A percentile compares a stretch with the other conserved stretches of the same genome.
Evolutionary conservation across 1,140 invertebrate genomes (phyloP).

Genomic region (Macrostomum lignano): DNA sequence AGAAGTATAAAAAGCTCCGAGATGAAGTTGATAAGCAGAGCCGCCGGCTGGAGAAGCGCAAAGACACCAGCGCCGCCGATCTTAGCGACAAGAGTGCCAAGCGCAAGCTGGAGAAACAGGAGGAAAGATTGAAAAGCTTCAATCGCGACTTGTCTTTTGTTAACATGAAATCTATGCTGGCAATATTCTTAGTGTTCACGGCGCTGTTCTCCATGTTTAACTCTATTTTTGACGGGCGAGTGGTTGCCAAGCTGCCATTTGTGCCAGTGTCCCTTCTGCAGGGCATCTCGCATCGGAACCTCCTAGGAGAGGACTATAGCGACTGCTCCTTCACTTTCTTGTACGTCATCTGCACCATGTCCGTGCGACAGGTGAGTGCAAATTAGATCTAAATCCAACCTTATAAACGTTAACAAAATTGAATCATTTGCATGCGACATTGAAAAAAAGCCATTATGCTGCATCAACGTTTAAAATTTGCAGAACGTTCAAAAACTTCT

Average conservation of each 20-base stretch:
- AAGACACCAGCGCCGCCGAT: slow-evolving; percentile 62
- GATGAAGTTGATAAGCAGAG: slow-evolving; percentile 74
- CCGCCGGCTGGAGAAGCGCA: slow-evolving; percentile 80
- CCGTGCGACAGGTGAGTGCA: slow-evolving; percentile 47
- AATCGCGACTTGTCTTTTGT: slow-evolving; percentile 85
- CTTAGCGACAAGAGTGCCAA: slow-evolving; percentile 66
- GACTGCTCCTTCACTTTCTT: slow-evolving; percentile 97
- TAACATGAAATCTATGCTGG: slow-evolving; percentile 99
- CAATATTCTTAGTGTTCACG: slow-evolving; percentile 78
- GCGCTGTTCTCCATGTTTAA: slow-evolving; percentile 92
- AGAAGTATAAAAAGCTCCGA: slow-evolving; percentile 87
- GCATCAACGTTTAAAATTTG: no score
- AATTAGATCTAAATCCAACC: background rate
- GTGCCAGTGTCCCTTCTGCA: slow-evolving; percentile 79
- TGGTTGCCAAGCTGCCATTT: slow-evolving; percentile 86
- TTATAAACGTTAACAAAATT: no score
- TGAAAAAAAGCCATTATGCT: no score
- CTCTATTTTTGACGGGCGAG: slow-evolving; percentile 75
- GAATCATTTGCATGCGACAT: no score
- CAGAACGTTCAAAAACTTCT: slow-evolving; percentile 5
- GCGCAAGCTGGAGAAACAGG: slow-evolving; percentile 67
- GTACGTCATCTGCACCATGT: slow-evolving; percentile 97
- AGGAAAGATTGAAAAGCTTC: slow-evolving; percentile 84
- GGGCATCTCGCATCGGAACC: slow-evolving; percentile 75
- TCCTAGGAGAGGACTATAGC: slow-evolving; percentile 81